Evolutionary conservation across 2,888 invertebrate species (phyloP).

Genomic region (Chironomus riparius): DNA sequence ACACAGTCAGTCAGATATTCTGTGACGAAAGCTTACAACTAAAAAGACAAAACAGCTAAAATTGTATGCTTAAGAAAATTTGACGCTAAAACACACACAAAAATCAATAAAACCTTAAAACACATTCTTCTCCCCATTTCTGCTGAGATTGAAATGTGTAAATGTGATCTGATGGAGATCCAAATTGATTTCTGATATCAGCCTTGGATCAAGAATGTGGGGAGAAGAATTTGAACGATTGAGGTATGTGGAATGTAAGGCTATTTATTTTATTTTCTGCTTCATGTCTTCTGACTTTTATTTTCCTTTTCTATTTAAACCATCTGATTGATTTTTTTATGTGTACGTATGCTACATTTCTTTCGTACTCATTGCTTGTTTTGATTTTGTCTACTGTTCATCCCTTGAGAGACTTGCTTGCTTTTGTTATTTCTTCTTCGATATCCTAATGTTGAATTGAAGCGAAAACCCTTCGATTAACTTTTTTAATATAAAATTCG

Average conservation of each 20-base stretch:
- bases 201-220: not conserved
- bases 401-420: no score
- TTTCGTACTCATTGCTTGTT: no score
- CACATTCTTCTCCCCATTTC: not conserved
- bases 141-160: not conserved
- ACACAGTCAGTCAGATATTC: no score
- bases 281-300: not conserved
- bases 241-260: not conserved
- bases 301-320: not conserved
- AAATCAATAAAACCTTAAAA: not conserved
- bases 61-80: no score
- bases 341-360: no score
- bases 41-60: no score
- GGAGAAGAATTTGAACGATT: not conserved
- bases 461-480: no score
- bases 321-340: not conserved
- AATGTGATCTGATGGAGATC: conserved; percentile 1
- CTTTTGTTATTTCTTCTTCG: no score
- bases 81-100: not conserved
- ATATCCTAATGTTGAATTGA: no score
- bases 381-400: no score
- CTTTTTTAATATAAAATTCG: no score
- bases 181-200: not conserved
- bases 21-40: no score
- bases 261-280: not conserved